Evolutionary conservation across 1,140 invertebrate genomes (phyloP).

Genomic region (Plectrocnemia conspersa): DNA sequence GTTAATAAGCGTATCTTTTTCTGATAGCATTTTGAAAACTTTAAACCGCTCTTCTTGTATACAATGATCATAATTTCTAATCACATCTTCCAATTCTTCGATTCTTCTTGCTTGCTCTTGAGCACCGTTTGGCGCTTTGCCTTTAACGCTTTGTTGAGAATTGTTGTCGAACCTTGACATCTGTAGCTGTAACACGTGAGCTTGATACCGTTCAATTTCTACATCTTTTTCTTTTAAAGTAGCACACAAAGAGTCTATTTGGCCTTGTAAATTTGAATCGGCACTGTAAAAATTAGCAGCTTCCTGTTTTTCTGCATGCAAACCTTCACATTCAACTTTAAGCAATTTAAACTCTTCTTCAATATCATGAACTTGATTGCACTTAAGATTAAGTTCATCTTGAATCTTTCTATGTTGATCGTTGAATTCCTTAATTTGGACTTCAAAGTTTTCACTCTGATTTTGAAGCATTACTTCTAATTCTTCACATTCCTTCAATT

Average conservation of each 20-base stretch:
- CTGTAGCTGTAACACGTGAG: constrained; percentile 36
- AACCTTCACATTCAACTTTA: constrained; percentile 40
- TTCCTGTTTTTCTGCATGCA: constrained; percentile 25
- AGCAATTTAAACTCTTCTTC: constrained; percentile 37
- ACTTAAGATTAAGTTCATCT: constrained; percentile 49
- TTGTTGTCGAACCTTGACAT: constrained; percentile 12
- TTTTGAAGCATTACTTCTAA: constrained; percentile 56
- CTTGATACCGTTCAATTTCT: constrained; percentile 37
- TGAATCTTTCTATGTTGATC: constrained; percentile 53
- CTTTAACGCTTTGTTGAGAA: constrained; percentile 11
- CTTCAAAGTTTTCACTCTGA: constrained; percentile 55
- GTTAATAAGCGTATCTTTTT: constrained; percentile 22
- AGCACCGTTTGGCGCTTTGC: background rate
- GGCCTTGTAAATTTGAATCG: constrained; percentile 29
- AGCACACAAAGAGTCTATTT: constrained; percentile 41
- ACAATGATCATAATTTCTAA: too few species aligned
- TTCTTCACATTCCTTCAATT: constrained; percentile 55
- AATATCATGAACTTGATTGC: constrained; percentile 41
- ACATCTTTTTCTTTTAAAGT: constrained; percentile 39
- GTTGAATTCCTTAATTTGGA: constrained; percentile 52
- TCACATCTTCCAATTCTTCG: constrained; percentile 24
- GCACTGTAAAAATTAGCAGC: background rate
- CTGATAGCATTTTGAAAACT: constrained; percentile 2
- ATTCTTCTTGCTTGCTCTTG: constrained; percentile 15
- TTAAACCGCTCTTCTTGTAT: too few species aligned